Conservation (phyloP, 1,140 invertebrate genomes). For the Papilio polyxenes region DNA sequence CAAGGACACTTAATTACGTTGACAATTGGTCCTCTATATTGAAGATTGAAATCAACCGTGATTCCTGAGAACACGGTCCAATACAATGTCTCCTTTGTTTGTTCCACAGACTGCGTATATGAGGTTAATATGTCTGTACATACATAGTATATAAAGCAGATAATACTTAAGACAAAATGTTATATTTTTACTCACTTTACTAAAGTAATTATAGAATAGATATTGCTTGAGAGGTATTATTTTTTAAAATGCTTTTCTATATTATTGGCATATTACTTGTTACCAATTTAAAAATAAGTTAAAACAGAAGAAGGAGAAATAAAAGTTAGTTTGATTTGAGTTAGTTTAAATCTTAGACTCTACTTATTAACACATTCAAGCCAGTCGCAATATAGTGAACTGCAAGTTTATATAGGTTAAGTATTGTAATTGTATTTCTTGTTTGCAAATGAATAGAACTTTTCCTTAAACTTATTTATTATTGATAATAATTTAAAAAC, state of each 20-base stretch:
- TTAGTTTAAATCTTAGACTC: neutral
- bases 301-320: too few relatives aligned
- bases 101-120: neutral
- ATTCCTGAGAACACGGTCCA: conserved; percentile 4
- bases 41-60: conserved; percentile 22
- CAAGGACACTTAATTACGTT: conserved; percentile 1
- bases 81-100: neutral
- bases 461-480: neutral
- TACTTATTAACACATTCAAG: neutral
- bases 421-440: neutral
- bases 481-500: neutral
- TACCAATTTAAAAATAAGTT: too few relatives aligned
- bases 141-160: neutral
- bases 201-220: neutral
- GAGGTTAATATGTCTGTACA: neutral
- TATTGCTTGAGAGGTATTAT: too few relatives aligned
- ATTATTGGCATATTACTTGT: too few relatives aligned
- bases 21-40: conserved; percentile 9
- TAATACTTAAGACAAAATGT: neutral
- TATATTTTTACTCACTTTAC: neutral
- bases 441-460: neutral
- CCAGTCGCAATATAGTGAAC: neutral
- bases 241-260: too few relatives aligned
- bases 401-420: neutral
- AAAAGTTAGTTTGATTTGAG: neutral